Conservation (phyloP, 2,113 vertebrate species). For the Periophthalmodon schlosseri region DNA sequence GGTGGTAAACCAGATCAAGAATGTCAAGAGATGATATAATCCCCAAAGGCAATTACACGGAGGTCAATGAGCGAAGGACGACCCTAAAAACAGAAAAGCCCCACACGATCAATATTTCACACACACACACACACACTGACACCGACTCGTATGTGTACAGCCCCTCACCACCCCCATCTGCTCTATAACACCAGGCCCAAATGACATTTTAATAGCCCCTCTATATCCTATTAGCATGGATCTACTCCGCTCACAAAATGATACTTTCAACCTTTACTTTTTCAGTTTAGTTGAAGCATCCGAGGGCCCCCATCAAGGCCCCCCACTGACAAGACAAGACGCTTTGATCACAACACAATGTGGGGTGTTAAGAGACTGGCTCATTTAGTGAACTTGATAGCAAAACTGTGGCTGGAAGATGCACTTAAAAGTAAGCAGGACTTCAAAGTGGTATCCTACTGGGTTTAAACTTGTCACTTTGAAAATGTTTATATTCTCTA, state of each 20-base stretch:
- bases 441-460: background rate
- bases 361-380: background rate
- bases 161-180: constrained; percentile 58
- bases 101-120: constrained; percentile 63
- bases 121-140: constrained; percentile 13
- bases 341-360: constrained; percentile 1
- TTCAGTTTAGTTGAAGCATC: constrained; percentile 45
- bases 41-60: constrained; percentile 66
- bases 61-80: constrained; percentile 60
- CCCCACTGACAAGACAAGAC: background rate
- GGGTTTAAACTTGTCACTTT: constrained; percentile 9
- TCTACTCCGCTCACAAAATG: constrained; percentile 49
- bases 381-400: background rate
- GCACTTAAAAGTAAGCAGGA: constrained; percentile 3
- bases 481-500: constrained; percentile 5
- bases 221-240: constrained; percentile 55
- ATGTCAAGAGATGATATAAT: constrained; percentile 59
- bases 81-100: constrained; percentile 57
- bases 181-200: constrained; percentile 56
- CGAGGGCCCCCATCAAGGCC: constrained; percentile 36
- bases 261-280: constrained; percentile 53
- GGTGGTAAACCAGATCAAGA: constrained; percentile 56
- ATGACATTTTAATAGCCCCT: constrained; percentile 75
- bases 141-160: constrained; percentile 34
- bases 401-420: background rate